Evolutionary conservation across 2,113 vertebrate genomes (phyloP).

Genomic region (Chamaea fasciata): DNA sequence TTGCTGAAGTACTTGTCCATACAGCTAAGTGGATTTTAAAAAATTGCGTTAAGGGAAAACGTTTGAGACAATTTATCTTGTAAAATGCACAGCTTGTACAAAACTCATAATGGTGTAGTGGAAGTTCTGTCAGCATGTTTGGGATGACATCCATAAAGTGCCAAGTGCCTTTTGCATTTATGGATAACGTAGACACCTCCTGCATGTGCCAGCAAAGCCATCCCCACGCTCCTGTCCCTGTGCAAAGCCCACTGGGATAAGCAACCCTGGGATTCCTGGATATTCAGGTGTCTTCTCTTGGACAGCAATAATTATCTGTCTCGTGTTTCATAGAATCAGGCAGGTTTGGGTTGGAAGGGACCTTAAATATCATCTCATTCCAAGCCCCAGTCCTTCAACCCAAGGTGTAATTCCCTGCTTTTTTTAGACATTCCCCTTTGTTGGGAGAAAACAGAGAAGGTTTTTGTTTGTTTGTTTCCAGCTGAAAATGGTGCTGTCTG

Average conservation of each 20-base stretch:
- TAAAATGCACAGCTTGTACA: neutral
- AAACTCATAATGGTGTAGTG: neutral
- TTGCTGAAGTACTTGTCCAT: neutral
- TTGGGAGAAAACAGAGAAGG: neutral
- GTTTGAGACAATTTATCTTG: neutral
- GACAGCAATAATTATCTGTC: neutral
- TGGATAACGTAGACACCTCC: neutral
- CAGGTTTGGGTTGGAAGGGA: neutral
- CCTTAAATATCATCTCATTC: neutral
- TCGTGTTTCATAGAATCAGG: neutral
- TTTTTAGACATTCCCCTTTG: accelerated
- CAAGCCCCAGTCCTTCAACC: neutral
- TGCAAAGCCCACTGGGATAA: accelerated
- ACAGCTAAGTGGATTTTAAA: constrained; percentile 18
- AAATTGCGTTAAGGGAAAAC: neutral
- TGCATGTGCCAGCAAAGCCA: neutral
- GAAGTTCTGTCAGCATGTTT: constrained; percentile 18
- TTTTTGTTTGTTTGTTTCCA: neutral
- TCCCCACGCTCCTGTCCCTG: neutral
- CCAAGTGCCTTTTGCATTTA: neutral
- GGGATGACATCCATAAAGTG: neutral
- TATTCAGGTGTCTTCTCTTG: neutral
- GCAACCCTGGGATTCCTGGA: neutral
- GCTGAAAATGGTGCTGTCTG: accelerated
- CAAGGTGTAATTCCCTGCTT: neutral